A percentile compares a stretch with the other conserved stretches of the same genome.
Evolutionary conservation across 2,888 invertebrate genomes (phyloP).

Genomic region (Gastrophysa polygoni): DNA sequence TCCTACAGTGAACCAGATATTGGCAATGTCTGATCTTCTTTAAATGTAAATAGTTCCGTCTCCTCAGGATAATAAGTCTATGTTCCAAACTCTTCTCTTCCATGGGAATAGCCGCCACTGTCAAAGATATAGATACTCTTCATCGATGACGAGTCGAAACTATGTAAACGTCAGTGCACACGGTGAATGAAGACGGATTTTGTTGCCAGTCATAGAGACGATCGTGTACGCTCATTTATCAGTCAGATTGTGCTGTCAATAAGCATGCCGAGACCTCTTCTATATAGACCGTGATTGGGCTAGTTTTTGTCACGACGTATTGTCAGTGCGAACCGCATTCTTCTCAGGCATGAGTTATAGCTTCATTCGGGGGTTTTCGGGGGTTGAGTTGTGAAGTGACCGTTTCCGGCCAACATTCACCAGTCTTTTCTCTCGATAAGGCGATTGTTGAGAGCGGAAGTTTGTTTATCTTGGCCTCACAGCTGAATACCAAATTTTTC

Average conservation of each 20-base stretch:
- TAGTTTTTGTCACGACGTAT: constrained; percentile 52
- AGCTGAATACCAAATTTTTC: constrained; percentile 8
- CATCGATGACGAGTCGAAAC: constrained; percentile 8
- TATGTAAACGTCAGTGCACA: constrained; percentile 22
- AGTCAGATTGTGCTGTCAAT: constrained; percentile 52
- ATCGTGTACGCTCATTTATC: constrained; percentile 49
- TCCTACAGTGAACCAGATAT: no score
- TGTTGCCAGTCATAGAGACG: constrained; percentile 47
- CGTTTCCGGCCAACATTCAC: constrained; percentile 29
- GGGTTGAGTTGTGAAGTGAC: constrained; percentile 27
- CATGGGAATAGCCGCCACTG: neutral
- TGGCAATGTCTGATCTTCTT: no score
- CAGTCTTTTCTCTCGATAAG: constrained; percentile 24
- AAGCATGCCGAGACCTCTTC: constrained; percentile 40
- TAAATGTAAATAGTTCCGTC: no score
- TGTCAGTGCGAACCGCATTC: constrained; percentile 48
- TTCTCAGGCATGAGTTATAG: constrained; percentile 39
- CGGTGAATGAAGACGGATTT: constrained; percentile 33
- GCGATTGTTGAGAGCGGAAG: constrained; percentile 11
- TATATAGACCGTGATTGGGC: constrained; percentile 46
- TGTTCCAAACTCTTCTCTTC: no score
- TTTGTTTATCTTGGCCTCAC: neutral
- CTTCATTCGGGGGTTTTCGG: constrained; percentile 23
- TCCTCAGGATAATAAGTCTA: no score
- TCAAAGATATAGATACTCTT: neutral